Base-by-base conservation (phyloP, 2,888 invertebrate species). In the Trichopria drosophilae region DNA sequence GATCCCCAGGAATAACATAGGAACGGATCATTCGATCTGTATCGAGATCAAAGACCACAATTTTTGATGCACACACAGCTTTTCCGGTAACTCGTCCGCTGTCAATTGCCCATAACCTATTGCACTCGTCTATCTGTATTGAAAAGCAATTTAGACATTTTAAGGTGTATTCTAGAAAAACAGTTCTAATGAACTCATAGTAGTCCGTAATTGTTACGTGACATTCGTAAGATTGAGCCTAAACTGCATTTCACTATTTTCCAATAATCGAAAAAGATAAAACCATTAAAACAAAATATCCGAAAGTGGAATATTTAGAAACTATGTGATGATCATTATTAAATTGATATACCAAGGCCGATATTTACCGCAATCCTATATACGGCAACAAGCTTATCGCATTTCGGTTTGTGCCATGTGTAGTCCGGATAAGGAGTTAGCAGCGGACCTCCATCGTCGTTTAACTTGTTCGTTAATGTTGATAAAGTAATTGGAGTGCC, bases 81-180 rank as follows among this genome's bases (percentile, higher is more conserved):
- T 63, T 57, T 2, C 42, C 35, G 6, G 43, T 42, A 4, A 55
- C 48, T 29, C 68, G 58, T 3, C 77, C 78, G 3, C 64, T 66
- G 57, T 78, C 78, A 48, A 76, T 65, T 19, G 75, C 60, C 78
- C 78, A 78, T 53, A 78, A 66, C 34, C 78, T 72, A 59, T 75
- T 61, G 59, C 72, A 77, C 47, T 74, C 73, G 63, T 78, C 78
- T 53, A 75, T 74, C 75, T 76, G 59, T 18, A 16, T 10, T n/a
- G n/a, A n/a, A n/a, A n/a, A n/a, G n/a, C n/a, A n/a, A n/a, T n/a
- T n/a, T n/a, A n/a, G n/a, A n/a, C n/a, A n/a, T n/a, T n/a, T n/a
- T n/a, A n/a, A n/a, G n/a, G n/a, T n/a, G n/a, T n/a, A n/a, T n/a
- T n/a, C n/a, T n/a, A n/a, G n/a, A n/a, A n/a, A n/a, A n/a, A n/a